Evolutionary conservation across 2,113 vertebrate genomes (phyloP).

Genomic region (Origma solitaria): DNA sequence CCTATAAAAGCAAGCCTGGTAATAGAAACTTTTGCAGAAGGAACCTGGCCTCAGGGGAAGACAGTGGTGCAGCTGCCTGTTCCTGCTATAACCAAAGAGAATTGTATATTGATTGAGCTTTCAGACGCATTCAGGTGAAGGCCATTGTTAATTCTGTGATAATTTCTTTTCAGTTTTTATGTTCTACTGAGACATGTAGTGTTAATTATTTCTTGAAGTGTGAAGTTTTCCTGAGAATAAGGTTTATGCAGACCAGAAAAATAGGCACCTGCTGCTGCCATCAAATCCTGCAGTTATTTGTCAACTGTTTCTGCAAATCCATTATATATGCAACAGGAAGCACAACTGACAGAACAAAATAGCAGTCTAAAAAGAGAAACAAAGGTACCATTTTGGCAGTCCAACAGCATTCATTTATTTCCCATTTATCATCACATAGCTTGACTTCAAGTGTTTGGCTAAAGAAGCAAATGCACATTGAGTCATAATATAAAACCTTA

Average conservation of each 20-base stretch:
- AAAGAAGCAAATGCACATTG: neutral
- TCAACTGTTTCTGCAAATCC: neutral
- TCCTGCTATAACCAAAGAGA: neutral
- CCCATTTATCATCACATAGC: neutral
- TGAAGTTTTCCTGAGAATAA: neutral
- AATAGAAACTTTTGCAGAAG: neutral
- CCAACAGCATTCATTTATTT: neutral
- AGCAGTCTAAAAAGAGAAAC: neutral
- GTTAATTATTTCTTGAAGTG: slow-evolving; percentile 22
- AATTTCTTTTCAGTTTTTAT: neutral
- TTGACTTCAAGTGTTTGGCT: neutral
- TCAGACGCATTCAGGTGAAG: neutral
- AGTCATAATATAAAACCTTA: neutral
- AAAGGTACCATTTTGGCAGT: neutral
- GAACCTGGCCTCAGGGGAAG: neutral
- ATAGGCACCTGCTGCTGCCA: neutral
- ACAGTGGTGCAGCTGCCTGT: neutral
- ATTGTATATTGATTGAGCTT: neutral
- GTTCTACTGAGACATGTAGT: neutral
- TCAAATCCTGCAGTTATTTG: neutral
- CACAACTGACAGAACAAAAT: neutral
- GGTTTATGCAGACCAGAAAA: neutral
- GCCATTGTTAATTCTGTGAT: neutral
- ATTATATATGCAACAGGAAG: neutral
- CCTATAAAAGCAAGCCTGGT: neutral